Evolutionary conservation across 2,113 vertebrate species (phyloP).

Genomic region (Colius striatus): DNA sequence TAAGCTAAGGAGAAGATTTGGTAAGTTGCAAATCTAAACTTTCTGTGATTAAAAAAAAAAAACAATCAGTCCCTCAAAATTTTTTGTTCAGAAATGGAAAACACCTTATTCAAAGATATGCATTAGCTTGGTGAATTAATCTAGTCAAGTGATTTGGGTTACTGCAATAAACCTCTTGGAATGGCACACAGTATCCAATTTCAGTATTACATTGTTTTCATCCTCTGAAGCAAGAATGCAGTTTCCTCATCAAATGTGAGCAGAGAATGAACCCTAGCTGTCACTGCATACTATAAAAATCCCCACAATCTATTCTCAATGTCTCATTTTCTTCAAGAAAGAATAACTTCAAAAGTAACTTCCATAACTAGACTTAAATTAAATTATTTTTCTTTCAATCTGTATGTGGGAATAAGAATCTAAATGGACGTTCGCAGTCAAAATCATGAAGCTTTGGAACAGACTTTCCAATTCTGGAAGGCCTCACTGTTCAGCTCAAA

Average conservation of each 20-base stretch:
- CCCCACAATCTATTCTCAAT: not conserved
- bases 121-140: not conserved
- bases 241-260: not conserved
- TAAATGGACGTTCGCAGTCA: not conserved
- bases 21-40: not conserved
- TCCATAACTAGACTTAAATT: not conserved
- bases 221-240: rapidly evolving
- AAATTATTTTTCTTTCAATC: not conserved
- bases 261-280: not conserved
- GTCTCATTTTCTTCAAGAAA: not conserved
- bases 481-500: not conserved
- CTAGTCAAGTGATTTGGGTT: not conserved
- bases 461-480: not conserved
- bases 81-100: not conserved
- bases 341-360: not conserved
- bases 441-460: not conserved
- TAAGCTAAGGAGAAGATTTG: not conserved
- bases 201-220: not conserved
- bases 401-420: not conserved
- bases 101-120: not conserved
- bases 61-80: not conserved
- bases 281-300: not conserved
- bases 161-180: not conserved
- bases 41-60: not conserved
- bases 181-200: not conserved